Base-by-base conservation (phyloP, 1,140 invertebrate species). In the Leguminivora glycinivorella region DNA sequence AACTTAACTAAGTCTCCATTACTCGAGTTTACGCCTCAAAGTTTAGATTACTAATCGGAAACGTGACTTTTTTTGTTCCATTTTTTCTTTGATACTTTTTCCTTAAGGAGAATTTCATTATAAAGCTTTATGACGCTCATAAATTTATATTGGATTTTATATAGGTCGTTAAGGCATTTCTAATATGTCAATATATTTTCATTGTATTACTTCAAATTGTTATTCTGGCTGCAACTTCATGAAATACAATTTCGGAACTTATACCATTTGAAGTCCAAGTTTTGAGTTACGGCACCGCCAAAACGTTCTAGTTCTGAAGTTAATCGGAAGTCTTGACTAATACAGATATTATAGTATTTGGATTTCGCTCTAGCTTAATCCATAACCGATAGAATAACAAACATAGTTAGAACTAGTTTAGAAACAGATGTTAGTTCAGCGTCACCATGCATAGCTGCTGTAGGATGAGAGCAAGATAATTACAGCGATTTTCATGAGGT, bases 161-260 rank as follows among this genome's bases (percentile, higher is more conserved):
- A 26, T n/a, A 26, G 25, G 56, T n/a, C 14, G 29, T 60, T 26
- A 60, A 14, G n/a, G 9, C 25, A 26, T 4, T 60, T 26, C 56
- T 26, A 17, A 60, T 60, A 26, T 26, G 24, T 56, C 56, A 7
- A 24, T 25, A 22, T 17, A 24, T 60, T 6, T 12, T 25, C 24
- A 17, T 60, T 26, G 10, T 25, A 56, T 25, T 56, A 56, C 9
- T 4, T 19, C n/a, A 47, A 10, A 17, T 26, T 60, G 56, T 25
- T 26, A 29, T 60, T 60, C 56, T 26, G 25, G 24, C 3, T 47
- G 24, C 56, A 29, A 60, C 56, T 60, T 60, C 25, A 26, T 25
- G 25, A 29, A 60, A 60, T 60, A 60, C 56, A 29, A n/a, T 60
- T 60, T 60, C 4, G 56, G n/a, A 58, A 60, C 56, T 60, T 29